Evolutionary conservation across 2,797 vertebrate species (phyloP).

Genomic region (Myripristis jacobus): DNA sequence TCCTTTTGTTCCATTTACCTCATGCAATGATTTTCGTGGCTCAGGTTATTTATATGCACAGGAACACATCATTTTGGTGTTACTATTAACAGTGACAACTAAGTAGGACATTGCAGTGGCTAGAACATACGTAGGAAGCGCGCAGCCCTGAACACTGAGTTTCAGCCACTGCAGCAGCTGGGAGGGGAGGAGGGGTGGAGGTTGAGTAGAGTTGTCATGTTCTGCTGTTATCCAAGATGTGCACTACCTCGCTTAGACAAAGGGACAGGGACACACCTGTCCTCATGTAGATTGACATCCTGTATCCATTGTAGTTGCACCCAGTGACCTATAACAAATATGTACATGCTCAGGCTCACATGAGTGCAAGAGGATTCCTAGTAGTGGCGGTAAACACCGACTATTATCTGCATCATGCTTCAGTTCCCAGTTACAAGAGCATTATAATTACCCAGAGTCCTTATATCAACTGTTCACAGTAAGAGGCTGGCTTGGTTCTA

Average conservation of each 20-base stretch:
- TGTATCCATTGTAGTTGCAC: constrained; percentile 27
- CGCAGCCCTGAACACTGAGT: constrained; percentile 50
- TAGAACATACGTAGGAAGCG: constrained; percentile 46
- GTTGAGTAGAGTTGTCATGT: background rate
- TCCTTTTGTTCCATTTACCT: constrained; percentile 1
- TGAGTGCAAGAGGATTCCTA: constrained; percentile 13
- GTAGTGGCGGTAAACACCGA: background rate
- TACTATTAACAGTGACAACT: constrained; percentile 30
- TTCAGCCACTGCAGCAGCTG: constrained; percentile 40
- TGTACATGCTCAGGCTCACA: constrained; percentile 5
- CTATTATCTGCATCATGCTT: background rate
- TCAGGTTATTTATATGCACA: constrained; percentile 23
- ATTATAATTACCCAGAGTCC: background rate
- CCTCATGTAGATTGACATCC: background rate
- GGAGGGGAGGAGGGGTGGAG: constrained; percentile 18
- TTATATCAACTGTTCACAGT: background rate
- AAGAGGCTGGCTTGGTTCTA: background rate
- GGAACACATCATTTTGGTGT: constrained; percentile 42
- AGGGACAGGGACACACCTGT: constrained; percentile 58
- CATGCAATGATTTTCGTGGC: background rate
- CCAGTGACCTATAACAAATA: constrained; percentile 35
- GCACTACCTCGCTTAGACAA: constrained; percentile 33
- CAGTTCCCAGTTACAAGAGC: constrained; percentile 6
- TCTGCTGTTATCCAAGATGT: constrained; percentile 37
- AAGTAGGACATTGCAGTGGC: constrained; percentile 31